phyloP scores from a whole-genome alignment of 2,797 vertebrate genomes.

The Microctenopoma stevenorrisi region DNA sequence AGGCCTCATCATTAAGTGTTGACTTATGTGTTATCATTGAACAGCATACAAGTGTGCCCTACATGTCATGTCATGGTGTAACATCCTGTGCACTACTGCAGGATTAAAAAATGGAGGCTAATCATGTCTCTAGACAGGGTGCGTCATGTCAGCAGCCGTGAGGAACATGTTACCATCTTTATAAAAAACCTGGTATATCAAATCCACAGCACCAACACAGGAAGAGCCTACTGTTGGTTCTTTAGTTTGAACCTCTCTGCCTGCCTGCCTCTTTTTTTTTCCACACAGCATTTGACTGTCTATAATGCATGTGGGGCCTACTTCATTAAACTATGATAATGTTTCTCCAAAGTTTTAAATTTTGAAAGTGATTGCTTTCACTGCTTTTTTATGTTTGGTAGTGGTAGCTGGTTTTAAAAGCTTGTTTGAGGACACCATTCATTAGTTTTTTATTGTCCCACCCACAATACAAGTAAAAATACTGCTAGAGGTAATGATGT shows the following conservation, averaged over 20 bases:
- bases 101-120: constrained; percentile 47
- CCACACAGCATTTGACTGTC: not conserved
- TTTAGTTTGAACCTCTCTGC: constrained; percentile 1
- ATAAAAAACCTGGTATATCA: not conserved
- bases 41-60: constrained; percentile 11
- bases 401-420: constrained; percentile 1
- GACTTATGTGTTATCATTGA: constrained; percentile 14
- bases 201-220: constrained; percentile 9
- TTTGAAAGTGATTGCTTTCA: not conserved
- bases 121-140: constrained; percentile 50
- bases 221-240: not conserved
- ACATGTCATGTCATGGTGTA: constrained; percentile 12
- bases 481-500: not conserved
- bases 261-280: not conserved
- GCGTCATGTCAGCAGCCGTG: constrained; percentile 28
- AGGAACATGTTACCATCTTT: constrained; percentile 17
- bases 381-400: not conserved
- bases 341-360: not conserved
- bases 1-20: not conserved
- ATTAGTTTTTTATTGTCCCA: not conserved
- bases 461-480: not conserved
- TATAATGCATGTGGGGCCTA: not conserved
- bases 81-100: constrained; percentile 37
- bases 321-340: not conserved
- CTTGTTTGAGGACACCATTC: not conserved